These are phyloP conservation scores for Ispidina picta DNA, from an alignment of 2,797 vertebrate species.

Conservation along the genomic window DNA sequence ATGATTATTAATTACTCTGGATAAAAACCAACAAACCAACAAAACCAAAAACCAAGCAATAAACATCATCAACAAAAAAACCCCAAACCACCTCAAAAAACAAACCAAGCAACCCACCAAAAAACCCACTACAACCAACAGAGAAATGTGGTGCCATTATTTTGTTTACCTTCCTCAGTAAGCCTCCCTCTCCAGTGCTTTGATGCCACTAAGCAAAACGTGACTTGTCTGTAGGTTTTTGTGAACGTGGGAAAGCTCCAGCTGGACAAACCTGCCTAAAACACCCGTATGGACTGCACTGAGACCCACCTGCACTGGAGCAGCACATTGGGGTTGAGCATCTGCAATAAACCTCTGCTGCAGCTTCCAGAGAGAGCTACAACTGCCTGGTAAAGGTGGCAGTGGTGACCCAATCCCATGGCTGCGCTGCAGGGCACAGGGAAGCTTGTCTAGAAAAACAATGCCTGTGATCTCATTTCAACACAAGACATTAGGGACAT, in stretches of 20 bases:
- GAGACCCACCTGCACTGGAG: not conserved
- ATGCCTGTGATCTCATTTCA: constrained; percentile 5
- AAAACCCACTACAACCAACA: not conserved
- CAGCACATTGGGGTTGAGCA: not conserved
- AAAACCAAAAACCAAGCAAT: no score
- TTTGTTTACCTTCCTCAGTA: constrained; percentile 64
- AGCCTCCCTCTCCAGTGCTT: constrained; percentile 39
- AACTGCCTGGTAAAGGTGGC: constrained; percentile 30
- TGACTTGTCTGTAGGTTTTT: constrained; percentile 10
- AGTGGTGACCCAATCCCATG: constrained; percentile 8
- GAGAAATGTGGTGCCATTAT: constrained; percentile 45
- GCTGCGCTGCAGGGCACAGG: constrained; percentile 27
- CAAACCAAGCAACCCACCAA: no score
- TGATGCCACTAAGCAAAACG: constrained; percentile 27
- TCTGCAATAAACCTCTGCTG: not conserved
- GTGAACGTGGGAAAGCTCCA: constrained; percentile 18
- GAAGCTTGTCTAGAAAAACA: constrained; percentile 22
- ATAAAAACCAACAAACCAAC: not conserved
- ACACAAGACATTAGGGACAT: not conserved
- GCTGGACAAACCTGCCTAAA: constrained; percentile 2
- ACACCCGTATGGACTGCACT: not conserved
- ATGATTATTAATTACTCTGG: constrained; percentile 49
- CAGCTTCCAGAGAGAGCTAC: constrained; percentile 42
- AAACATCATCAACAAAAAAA: no score
- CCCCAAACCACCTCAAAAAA: no score